These are phyloP conservation scores for Tridacna crocea DNA, from an alignment of 2,888 invertebrate species.

Conservation along the genomic window DNA sequence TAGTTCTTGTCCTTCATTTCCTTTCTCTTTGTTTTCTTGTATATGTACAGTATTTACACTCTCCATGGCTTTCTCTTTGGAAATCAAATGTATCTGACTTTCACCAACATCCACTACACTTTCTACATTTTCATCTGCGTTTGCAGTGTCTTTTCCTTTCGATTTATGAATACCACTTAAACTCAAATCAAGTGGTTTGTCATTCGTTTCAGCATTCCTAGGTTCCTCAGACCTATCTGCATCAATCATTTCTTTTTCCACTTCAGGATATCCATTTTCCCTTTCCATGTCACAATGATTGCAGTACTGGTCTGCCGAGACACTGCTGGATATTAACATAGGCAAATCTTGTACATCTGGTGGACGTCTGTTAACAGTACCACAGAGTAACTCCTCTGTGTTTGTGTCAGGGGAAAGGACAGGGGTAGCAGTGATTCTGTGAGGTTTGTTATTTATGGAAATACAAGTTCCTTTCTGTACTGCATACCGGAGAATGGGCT, in stretches of 20 bases:
- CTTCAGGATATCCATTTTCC: background rate
- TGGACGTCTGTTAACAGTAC: background rate
- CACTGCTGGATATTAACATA: too few species aligned
- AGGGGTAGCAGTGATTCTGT: background rate
- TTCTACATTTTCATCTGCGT: too few species aligned
- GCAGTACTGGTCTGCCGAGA: too few species aligned
- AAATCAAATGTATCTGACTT: background rate
- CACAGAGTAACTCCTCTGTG: background rate
- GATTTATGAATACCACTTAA: background rate
- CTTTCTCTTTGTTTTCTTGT: background rate
- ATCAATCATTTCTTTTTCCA: background rate
- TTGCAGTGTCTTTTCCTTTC: too few species aligned
- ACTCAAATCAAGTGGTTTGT: conserved; percentile 1
- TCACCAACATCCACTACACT: background rate
- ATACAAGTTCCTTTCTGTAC: background rate
- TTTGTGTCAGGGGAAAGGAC: background rate
- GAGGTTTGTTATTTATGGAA: background rate
- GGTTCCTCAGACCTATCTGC: background rate
- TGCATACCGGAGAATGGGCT: background rate
- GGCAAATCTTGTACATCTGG: background rate
- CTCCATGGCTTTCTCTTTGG: background rate
- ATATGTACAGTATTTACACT: background rate
- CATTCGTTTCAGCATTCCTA: background rate
- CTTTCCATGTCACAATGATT: background rate
- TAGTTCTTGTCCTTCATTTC: background rate